A percentile compares a stretch with the other conserved stretches of the same genome.
These are phyloP conservation scores for Anoplius nigerrimus DNA, from an alignment of 2,888 invertebrate genomes.

Conservation along the genomic window DNA sequence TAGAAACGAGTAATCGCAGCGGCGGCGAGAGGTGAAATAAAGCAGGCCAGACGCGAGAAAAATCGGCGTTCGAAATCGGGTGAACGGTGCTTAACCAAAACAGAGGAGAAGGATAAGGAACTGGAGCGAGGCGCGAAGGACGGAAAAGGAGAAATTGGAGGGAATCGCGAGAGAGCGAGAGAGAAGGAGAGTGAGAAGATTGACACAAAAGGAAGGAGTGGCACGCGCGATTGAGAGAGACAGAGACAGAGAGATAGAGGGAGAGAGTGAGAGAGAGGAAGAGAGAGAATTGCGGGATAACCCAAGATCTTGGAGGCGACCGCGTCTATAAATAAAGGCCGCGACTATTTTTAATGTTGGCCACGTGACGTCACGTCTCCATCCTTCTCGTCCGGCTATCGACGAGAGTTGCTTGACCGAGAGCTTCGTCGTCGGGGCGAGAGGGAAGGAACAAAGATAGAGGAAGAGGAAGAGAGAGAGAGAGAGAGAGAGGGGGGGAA, in stretches of 20 bases:
- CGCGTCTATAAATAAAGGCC: constrained; percentile 13
- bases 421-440: not conserved
- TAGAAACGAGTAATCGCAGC: no score
- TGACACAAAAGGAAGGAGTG: no score
- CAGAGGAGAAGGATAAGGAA: not conserved
- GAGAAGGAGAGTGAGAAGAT: not conserved
- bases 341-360: constrained; percentile 8
- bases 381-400: not conserved
- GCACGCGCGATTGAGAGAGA: not conserved
- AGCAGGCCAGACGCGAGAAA: no score
- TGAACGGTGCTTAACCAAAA: no score
- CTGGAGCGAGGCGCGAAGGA: no score
- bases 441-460: not conserved
- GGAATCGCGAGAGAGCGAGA: no score
- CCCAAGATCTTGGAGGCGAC: not conserved
- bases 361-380: constrained; percentile 7
- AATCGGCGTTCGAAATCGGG: no score
- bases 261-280: not conserved
- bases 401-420: constrained; percentile 13
- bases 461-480: no score
- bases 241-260: not conserved
- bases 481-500: not conserved
- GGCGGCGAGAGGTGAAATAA: no score
- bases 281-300: not conserved
- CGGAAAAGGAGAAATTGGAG: no score